Conservation (phyloP, 1,140 invertebrate species). For the Trichomalopsis sarcophagae region DNA sequence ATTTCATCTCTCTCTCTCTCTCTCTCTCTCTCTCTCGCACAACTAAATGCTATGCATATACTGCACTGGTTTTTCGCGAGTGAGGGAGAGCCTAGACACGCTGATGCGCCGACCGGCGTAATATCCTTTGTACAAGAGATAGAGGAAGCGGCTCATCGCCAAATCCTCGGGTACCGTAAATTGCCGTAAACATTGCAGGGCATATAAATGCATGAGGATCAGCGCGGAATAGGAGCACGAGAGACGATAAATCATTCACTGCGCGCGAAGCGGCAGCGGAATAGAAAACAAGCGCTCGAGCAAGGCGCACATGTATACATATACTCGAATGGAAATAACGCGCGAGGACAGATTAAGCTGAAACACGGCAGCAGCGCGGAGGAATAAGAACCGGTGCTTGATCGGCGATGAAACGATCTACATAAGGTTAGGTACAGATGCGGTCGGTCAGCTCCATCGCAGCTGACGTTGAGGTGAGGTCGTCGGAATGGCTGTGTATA, state of each 20-base stretch:
- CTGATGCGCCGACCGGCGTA: too few relatives aligned
- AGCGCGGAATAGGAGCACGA: not conserved
- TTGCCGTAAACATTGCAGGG: not conserved
- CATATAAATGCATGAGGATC: constrained; percentile 4
- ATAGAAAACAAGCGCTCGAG: not conserved
- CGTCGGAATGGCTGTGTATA: not conserved
- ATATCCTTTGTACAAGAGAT: not conserved
- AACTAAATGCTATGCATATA: too few relatives aligned
- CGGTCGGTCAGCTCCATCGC: too few relatives aligned
- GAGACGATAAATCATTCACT: not conserved
- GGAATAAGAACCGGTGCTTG: too few relatives aligned
- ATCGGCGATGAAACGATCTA: too few relatives aligned
- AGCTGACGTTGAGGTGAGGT: too few relatives aligned
- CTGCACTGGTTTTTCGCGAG: too few relatives aligned
- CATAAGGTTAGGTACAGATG: too few relatives aligned
- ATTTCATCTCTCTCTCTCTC: too few relatives aligned
- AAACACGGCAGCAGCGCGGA: not conserved
- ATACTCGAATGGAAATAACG: not conserved
- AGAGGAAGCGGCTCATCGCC: not conserved
- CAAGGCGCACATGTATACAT: too few relatives aligned
- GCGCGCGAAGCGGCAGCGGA: not conserved
- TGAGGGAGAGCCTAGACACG: too few relatives aligned
- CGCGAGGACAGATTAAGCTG: not conserved
- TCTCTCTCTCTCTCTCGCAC: too few relatives aligned
- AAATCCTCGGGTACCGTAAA: not conserved